Evolutionary conservation across 2,888 invertebrate species (phyloP).

Genomic region (Geophilus truncorum): DNA sequence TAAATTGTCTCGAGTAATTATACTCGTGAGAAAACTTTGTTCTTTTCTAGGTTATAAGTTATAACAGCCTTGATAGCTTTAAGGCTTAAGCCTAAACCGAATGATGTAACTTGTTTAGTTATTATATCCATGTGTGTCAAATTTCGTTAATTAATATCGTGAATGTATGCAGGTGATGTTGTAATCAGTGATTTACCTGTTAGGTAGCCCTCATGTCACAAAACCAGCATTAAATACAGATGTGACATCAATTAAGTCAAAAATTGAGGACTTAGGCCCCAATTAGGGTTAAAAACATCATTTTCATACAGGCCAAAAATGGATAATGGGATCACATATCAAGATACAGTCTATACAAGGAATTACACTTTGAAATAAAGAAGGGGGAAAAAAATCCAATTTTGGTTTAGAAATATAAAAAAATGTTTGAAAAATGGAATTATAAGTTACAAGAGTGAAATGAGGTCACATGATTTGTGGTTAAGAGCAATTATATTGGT

Average conservation of each 20-base stretch:
- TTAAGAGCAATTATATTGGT: not conserved
- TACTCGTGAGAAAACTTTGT: not conserved
- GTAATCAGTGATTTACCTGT: not conserved
- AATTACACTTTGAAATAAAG: too few relatives aligned
- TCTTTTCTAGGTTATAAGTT: not conserved
- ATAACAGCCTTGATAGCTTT: not conserved
- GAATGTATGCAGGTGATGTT: not conserved
- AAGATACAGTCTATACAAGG: not conserved
- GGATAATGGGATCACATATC: not conserved
- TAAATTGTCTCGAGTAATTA: not conserved
- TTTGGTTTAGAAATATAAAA: too few relatives aligned
- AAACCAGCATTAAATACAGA: slow-evolving; percentile 1
- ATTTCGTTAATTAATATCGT: not conserved
- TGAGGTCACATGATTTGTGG: slow-evolving; percentile 27
- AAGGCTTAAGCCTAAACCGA: not conserved
- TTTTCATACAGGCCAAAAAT: not conserved
- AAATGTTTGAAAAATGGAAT: not conserved
- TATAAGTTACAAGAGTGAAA: not conserved
- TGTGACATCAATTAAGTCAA: slow-evolving; percentile 1
- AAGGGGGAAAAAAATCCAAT: too few relatives aligned
- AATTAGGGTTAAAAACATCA: slow-evolving; percentile 23
- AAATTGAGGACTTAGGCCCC: not conserved
- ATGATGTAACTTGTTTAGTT: not conserved
- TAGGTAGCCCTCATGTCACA: not conserved
- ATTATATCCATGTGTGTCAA: not conserved